A percentile compares a stretch with the other conserved stretches of the same genome.
These are phyloP conservation scores for Podarcis lilfordi DNA, from an alignment of 2,797 vertebrate species.

Conservation along the genomic window DNA sequence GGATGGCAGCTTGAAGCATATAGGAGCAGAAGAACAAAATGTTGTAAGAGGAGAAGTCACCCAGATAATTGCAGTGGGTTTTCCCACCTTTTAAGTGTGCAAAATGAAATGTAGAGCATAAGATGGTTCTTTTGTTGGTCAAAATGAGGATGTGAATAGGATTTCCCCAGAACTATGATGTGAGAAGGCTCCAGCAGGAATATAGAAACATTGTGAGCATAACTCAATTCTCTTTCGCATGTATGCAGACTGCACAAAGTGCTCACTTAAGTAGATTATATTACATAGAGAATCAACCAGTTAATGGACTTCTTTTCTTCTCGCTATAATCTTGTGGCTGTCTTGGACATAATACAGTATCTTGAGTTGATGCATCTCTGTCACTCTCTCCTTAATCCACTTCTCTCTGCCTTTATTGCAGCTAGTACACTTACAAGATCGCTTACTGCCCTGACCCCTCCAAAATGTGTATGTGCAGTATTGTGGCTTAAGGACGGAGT, in stretches of 20 bases:
- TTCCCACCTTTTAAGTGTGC: background rate
- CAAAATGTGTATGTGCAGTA: constrained; percentile 3
- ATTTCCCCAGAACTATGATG: background rate
- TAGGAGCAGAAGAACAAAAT: background rate
- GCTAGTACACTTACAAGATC: background rate
- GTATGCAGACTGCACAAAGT: background rate
- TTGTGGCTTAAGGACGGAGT: constrained; percentile 22
- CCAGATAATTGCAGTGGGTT: background rate
- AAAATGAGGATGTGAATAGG: background rate
- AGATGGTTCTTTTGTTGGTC: background rate
- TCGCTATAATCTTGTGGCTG: background rate
- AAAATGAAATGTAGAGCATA: background rate
- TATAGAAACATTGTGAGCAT: background rate
- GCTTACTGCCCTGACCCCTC: background rate
- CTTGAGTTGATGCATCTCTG: background rate
- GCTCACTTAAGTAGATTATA: background rate
- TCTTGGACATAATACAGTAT: background rate
- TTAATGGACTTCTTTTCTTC: background rate
- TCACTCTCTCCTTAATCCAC: constrained; percentile 15
- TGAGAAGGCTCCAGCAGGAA: background rate
- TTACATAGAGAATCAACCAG: background rate
- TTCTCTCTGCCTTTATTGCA: constrained; percentile 19
- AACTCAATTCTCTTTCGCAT: background rate
- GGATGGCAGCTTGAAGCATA: background rate
- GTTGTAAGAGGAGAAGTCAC: background rate